Base-by-base conservation (phyloP, 1,140 invertebrate species). In the Camponotus floridanus region DNA sequence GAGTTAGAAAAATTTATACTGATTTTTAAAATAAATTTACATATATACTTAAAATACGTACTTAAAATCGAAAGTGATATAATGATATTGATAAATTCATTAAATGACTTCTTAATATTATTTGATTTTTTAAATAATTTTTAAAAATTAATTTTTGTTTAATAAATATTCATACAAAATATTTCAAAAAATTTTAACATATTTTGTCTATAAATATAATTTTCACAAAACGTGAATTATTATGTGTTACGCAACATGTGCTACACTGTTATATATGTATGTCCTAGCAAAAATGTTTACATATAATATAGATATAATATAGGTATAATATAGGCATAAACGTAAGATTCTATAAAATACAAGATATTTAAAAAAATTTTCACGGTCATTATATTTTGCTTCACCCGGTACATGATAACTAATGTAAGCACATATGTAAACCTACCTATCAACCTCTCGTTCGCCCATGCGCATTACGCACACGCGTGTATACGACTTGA, bases 391-490 rank as follows among this genome's bases (percentile, higher is more conserved):
- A 45, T n/a, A 11, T 33, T 83, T 51, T 33, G 74, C 79, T 36
- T 39, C 89, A 90, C 89, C 89, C 89, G 89, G 80, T 90, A 90
- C 33, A 31, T 90, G 71, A 31, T 61, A 85, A 73, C 48, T 67
- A 87, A 78, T 74, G 51, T 85, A 90, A 84, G 59, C 78, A 42
- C 70, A 80, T 76, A 89, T 86, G 86, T 87, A 83, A 76, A 86
- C 86, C 87, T 81, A 90, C 86, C 88, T 90, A 89, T 87, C 88
- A 80, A 74, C 78, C 78, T 90, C 88, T 90, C 86, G 81, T 90
- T 86, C 89, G 89, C 88, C 89, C 89, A 90, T 90, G 80, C 88
- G 86, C 76, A 71, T 90, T 90, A 89, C 86, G 81, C 88, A 87
- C 88, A 90, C 88, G 76, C 80, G 74, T 87, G 42, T 55, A 8